These are phyloP conservation scores for Recurvirostra avosetta DNA, from an alignment of 2,113 vertebrate species.

Conservation along the genomic window DNA sequence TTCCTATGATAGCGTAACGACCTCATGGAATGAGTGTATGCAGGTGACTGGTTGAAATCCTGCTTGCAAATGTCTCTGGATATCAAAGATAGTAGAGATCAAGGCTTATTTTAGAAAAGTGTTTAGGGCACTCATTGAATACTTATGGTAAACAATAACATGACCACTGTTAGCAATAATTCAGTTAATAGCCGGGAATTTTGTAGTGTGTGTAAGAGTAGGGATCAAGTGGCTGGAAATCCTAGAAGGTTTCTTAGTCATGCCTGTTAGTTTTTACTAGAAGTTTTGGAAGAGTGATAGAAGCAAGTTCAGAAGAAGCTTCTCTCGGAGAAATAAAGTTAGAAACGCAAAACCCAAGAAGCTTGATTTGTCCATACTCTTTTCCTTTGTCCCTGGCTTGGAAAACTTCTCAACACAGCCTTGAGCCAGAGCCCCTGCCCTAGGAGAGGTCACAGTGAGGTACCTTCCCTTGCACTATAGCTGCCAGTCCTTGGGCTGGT, in stretches of 20 bases:
- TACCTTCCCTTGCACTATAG: background rate
- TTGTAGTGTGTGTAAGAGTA: background rate
- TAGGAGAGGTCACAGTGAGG: background rate
- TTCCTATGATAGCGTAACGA: fast-evolving
- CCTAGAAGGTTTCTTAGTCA: background rate
- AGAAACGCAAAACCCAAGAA: background rate
- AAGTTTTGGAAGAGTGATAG: background rate
- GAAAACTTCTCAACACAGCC: background rate
- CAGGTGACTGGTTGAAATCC: background rate
- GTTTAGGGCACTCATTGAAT: background rate
- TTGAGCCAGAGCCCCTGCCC: background rate
- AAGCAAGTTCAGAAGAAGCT: background rate
- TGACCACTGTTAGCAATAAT: background rate
- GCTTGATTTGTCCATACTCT: background rate
- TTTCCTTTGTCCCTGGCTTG: background rate
- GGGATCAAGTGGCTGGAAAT: background rate
- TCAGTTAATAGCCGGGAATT: background rate
- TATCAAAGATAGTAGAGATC: background rate
- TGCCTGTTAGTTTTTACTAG: background rate
- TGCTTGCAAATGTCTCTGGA: background rate
- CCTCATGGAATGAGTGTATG: background rate
- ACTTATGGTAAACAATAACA: background rate
- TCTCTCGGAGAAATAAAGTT: background rate
- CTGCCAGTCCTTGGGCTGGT: background rate
- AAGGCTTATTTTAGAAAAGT: background rate